phyloP scores from a whole-genome alignment of 2,888 invertebrate species.

The Cynaeus angustus region DNA sequence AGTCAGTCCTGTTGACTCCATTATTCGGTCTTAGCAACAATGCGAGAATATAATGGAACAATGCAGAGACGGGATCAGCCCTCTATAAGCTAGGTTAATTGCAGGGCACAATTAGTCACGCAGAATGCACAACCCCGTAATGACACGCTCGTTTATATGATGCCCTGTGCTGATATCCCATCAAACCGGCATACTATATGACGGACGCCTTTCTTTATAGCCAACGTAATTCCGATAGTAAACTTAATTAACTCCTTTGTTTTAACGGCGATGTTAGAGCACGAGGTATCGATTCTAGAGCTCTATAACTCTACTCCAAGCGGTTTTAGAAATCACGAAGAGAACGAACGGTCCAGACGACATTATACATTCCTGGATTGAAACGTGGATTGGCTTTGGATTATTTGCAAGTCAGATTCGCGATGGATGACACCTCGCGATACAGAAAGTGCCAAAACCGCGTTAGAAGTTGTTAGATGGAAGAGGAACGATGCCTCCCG shows the following conservation, averaged over 20 bases:
- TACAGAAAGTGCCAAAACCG: constrained; percentile 61
- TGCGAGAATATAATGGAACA: constrained; percentile 50
- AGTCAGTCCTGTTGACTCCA: constrained; percentile 37
- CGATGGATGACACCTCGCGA: constrained; percentile 59
- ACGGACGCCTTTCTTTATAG: constrained; percentile 45
- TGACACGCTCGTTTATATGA: constrained; percentile 61
- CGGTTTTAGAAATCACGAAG: constrained; percentile 36
- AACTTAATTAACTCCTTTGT: constrained; percentile 38
- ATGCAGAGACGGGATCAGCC: constrained; percentile 47
- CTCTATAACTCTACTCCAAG: background rate
- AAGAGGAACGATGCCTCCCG: constrained; percentile 19
- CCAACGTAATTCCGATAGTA: constrained; percentile 35
- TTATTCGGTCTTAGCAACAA: constrained; percentile 51
- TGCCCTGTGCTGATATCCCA: constrained; percentile 53
- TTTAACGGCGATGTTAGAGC: constrained; percentile 28
- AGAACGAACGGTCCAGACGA: constrained; percentile 48
- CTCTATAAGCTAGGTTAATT: constrained; percentile 63
- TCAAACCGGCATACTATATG: constrained; percentile 42
- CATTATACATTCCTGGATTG: constrained; percentile 65
- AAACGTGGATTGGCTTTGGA: constrained; percentile 63
- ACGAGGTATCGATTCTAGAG: constrained; percentile 16
- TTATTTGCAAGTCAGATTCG: constrained; percentile 64
- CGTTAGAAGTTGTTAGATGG: constrained; percentile 50
- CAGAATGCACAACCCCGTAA: constrained; percentile 62
- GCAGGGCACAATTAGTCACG: constrained; percentile 64